A percentile compares a stretch with the other conserved stretches of the same genome.
phyloP scores from a whole-genome alignment of 23 tunicate species.

The Clavelina lepadiformis region DNA sequence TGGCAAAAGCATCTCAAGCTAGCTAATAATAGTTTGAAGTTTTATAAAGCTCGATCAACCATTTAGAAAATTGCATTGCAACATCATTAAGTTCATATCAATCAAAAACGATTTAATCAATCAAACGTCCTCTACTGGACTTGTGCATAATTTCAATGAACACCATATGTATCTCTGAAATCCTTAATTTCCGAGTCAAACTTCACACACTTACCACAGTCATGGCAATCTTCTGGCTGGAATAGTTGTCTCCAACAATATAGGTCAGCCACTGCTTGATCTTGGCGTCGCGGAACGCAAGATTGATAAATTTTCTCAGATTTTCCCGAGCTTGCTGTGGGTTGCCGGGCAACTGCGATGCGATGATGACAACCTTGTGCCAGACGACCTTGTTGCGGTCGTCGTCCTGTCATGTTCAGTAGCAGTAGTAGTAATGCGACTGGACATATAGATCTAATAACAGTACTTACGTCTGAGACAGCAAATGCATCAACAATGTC shows the following conservation, averaged over 20 bases:
- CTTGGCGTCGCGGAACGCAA: slow-evolving; percentile 36
- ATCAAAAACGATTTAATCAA: too few species aligned
- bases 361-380: slow-evolving; percentile 39
- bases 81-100: too few species aligned
- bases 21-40: too few species aligned
- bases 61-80: too few species aligned
- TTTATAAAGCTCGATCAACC: too few species aligned
- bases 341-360: slow-evolving; percentile 55
- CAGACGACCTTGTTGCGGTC: slow-evolving; percentile 32
- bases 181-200: too few species aligned
- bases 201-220: slow-evolving; percentile 58
- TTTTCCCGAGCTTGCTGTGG: slow-evolving; percentile 44
- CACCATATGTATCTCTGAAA: too few species aligned
- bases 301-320: slow-evolving; percentile 49
- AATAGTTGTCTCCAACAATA: slow-evolving; percentile 52
- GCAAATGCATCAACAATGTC: slow-evolving; percentile 49
- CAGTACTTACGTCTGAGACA: slow-evolving; percentile 37
- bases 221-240: slow-evolving; percentile 57
- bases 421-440: too few species aligned
- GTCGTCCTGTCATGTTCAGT: slow-evolving; percentile 31
- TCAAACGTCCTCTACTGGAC: too few species aligned
- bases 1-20: too few species aligned
- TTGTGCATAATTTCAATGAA: too few species aligned
- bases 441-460: background rate
- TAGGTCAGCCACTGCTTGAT: slow-evolving; percentile 62